These are phyloP conservation scores for Rallus limicola DNA, from an alignment of 2,113 vertebrate species.

Conservation along the genomic window DNA sequence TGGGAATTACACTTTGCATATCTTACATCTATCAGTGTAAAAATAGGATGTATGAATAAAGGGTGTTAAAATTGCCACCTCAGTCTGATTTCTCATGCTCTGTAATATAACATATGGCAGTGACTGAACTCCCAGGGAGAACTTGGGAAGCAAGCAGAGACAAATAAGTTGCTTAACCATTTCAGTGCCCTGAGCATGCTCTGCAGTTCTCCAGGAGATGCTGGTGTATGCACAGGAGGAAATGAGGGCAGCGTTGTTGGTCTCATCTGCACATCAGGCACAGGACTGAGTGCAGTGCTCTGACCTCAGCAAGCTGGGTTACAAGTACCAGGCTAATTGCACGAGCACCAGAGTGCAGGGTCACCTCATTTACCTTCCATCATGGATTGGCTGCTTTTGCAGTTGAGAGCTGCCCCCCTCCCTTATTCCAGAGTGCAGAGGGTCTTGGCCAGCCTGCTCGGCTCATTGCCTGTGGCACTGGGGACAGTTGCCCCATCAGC, in stretches of 20 bases:
- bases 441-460: not conserved
- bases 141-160: not conserved
- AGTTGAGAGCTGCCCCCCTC: not conserved
- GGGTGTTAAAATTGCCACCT: conserved; percentile 72
- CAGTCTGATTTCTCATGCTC: conserved; percentile 63
- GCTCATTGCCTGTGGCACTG: not conserved
- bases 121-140: conserved; percentile 29
- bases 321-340: not conserved
- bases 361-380: not conserved
- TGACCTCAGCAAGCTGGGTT: not conserved
- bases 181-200: not conserved
- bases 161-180: conserved; percentile 35
- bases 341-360: not conserved
- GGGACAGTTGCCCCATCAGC: not conserved
- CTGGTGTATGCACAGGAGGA: rapidly evolving
- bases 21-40: conserved; percentile 61
- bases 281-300: not conserved
- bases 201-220: not conserved
- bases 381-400: not conserved
- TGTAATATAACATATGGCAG: conserved; percentile 65
- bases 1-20: conserved; percentile 61
- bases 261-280: not conserved
- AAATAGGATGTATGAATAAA: conserved; percentile 70
- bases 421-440: not conserved
- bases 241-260: not conserved